These are phyloP conservation scores for Leptestheria dahalacensis DNA, from an alignment of 1,140 invertebrate genomes.

Conservation along the genomic window DNA sequence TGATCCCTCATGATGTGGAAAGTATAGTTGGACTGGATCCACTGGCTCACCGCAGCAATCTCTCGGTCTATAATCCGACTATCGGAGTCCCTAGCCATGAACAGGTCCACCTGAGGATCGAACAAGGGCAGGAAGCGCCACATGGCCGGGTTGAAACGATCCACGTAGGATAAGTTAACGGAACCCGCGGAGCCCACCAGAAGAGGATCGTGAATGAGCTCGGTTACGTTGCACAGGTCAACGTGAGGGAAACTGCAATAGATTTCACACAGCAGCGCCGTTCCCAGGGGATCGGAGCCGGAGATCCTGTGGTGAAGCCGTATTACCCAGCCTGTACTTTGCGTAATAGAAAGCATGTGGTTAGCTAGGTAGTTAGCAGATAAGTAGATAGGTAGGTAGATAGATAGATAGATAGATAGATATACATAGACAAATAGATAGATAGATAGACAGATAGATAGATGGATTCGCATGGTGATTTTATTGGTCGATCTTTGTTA, in stretches of 20 bases:
- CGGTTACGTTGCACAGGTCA: conserved; percentile 7
- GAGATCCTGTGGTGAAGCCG: conserved; percentile 1
- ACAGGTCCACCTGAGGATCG: conserved; percentile 19
- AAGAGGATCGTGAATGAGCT: background rate
- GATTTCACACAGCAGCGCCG: background rate
- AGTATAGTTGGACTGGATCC: conserved; percentile 18
- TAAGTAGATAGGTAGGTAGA: too few relatives aligned
- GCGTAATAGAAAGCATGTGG: too few relatives aligned
- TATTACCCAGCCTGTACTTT: background rate
- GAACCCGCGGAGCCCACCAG: too few relatives aligned
- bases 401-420: too few relatives aligned
- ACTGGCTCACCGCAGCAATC: conserved; percentile 19
- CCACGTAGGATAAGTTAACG: background rate
- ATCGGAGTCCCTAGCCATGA: conserved; percentile 20
- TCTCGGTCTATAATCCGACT: conserved; percentile 16
- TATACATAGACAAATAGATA: too few relatives aligned
- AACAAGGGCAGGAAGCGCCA: conserved; percentile 21
- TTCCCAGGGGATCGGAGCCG: background rate
- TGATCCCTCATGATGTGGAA: conserved; percentile 23
- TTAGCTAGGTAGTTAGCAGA: too few relatives aligned
- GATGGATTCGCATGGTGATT: too few relatives aligned
- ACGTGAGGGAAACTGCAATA: conserved; percentile 3
- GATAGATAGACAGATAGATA: too few relatives aligned
- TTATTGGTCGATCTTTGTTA: too few relatives aligned
- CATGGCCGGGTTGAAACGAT: conserved; percentile 1